These are phyloP conservation scores for Latrodectus hesperus DNA, from an alignment of 2,888 invertebrate species.

Conservation along the genomic window DNA sequence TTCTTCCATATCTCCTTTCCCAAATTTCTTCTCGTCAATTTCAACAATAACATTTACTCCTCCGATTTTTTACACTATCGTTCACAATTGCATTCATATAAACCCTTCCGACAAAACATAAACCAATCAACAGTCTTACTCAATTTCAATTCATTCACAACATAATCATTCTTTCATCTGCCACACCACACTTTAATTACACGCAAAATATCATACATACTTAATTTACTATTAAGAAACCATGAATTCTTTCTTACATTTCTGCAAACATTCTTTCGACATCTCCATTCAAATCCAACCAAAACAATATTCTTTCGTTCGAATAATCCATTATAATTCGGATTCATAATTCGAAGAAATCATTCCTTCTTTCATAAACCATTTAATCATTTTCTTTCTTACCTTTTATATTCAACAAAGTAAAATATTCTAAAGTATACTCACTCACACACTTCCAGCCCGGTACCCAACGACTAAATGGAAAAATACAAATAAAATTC, in stretches of 20 bases:
- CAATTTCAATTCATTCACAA: constrained; percentile 8
- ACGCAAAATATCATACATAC: background rate
- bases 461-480: too few species aligned
- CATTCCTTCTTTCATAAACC: too few species aligned
- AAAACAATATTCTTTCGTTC: too few species aligned
- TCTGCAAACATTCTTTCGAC: background rate
- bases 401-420: too few species aligned
- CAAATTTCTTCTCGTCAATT: background rate
- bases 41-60: background rate
- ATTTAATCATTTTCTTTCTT: too few species aligned
- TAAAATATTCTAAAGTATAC: too few species aligned
- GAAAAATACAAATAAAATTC: too few species aligned
- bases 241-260: background rate
- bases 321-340: too few species aligned
- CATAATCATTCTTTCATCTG: background rate
- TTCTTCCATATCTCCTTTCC: constrained; percentile 7
- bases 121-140: constrained; percentile 13
- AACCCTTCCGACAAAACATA: constrained; percentile 14
- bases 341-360: too few species aligned
- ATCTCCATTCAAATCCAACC: background rate
- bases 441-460: too few species aligned
- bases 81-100: constrained; percentile 5
- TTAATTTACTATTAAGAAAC: background rate
- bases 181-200: background rate
- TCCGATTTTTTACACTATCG: background rate